Evolutionary conservation across 2,113 vertebrate species (phyloP), one percentile per base, ranked within the genome.

Genomic region (Notarius lentiginosus): DNA sequence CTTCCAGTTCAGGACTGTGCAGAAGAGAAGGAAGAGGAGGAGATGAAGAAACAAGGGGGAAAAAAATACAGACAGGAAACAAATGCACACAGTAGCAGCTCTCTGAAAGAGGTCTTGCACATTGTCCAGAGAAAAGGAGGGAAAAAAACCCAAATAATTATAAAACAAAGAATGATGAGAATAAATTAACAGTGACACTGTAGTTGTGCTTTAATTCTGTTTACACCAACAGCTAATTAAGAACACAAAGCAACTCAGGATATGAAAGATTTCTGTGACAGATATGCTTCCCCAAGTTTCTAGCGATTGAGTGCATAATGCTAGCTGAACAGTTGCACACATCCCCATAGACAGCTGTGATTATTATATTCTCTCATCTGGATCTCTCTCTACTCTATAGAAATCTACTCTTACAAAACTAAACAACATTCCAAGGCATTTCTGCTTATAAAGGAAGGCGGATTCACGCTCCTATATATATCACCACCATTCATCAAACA

Each of bases 21-120:
- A 92, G 89, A 76, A 82, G 90, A 89, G 87, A 63, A 55, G 30
- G 85, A 82, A n/a, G 66, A 86, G 65, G 85, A 72, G 58, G 56
- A 51, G 61, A 63, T 49, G 22, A 87, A 56, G 14, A 49, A 70
- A 55, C 4, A 84, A 80, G 65, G 34, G 55, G 55, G 2, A 72
- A 2, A 72, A 2, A 88, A 88, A 27, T 65, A 51, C 63, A 86
- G 83, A 87, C 60, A 81, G 24, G 60, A 73, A 75, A 88, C 86
- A 87, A 63, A n/a, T 79, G 84, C 70, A 92, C 88, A 94, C 94
- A 93, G 93, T 91, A 96, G 96, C 96, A 96, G 96, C 96, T 95
- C 93, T 94, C 93, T 86, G 93, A 90, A 89, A 92, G 92, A 94
- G 86, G 90, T 80, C 92, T 92, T 87, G 91, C 93, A 94, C 92